Evolutionary conservation across 2,113 vertebrate genomes (phyloP), one percentile per base, ranked within the genome.

Genomic region (Pelobates fuscus): DNA sequence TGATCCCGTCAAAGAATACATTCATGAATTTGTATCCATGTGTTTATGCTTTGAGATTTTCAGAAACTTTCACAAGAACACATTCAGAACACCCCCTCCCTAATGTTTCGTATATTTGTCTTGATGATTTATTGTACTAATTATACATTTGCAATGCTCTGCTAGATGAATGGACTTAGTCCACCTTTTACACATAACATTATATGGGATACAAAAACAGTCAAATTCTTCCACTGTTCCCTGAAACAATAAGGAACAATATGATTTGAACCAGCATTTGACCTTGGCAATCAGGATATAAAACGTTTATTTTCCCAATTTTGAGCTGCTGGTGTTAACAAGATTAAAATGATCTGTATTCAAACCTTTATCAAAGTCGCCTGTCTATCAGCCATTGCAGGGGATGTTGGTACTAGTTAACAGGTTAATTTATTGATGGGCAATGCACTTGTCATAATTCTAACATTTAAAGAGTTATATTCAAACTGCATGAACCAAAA

Each of bases 111-210:
- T 71, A 71, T 71, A 71, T 71, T 70, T 70, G 43, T 24, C 18
- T n/a, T 8, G 25, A 52, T 71, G 69, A 71, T 71, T 71, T 62
- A 71, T 71, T 71, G 49, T 62, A 71, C 55, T 55, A 62, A 71
- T 71, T 71, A 71, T 61, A 44, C 4, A 61, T 61, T 71, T 71
- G 32, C 69, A 62, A 49, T 30, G 26, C 27, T 68, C 12, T 62
- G 60, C 41, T 71, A 70, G 68, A 60, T 70, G 37, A 70, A 59
- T 62, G 49, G 58, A n/a, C 41, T 26, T 10, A 49, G 12, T 18
- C 29, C 41, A 11, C 41, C 43, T 21, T 58, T 71, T 71, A 25
- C 60, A 62, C 29, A 25, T 41, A 62, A 49, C 26, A 61, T 23
- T 49, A 46, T 41, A 60, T 44, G 57, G 25, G 15, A 26, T 43